Conservation (phyloP, 2,113 vertebrate genomes). For the Lagopus muta region DNA sequence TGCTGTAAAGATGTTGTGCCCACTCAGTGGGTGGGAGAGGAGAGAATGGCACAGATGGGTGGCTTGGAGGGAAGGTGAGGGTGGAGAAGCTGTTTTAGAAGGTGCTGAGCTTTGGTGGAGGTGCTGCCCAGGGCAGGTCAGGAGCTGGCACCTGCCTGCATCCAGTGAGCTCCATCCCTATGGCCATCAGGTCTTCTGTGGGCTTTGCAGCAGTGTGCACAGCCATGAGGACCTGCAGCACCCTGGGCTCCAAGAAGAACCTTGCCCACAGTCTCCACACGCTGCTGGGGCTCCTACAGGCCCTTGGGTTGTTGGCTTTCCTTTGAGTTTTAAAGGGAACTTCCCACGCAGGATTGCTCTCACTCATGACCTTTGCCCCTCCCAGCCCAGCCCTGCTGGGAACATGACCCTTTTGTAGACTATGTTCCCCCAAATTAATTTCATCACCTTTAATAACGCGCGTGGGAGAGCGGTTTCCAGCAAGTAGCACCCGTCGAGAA, state of each 20-base stretch:
- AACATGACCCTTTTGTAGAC: background rate
- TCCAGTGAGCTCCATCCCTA: background rate
- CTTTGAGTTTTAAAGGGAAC: background rate
- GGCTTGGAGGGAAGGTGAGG: background rate
- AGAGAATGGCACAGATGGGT: background rate
- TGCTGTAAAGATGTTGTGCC: background rate
- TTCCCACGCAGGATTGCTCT: fast-evolving
- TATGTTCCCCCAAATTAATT: background rate
- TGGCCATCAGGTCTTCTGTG: fast-evolving
- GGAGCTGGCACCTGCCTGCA: background rate
- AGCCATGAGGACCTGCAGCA: fast-evolving
- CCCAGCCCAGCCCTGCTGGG: background rate
- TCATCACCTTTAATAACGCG: background rate
- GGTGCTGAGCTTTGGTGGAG: background rate
- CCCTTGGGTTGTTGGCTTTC: background rate
- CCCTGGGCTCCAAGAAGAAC: background rate
- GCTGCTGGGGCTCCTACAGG: fast-evolving
- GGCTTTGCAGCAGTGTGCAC: background rate
- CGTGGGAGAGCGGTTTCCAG: background rate
- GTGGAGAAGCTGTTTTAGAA: background rate
- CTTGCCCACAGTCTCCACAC: background rate
- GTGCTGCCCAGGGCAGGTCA: background rate
- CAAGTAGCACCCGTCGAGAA: background rate
- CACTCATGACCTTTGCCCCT: background rate
- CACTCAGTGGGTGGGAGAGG: background rate